These are phyloP conservation scores for Laticauda colubrina DNA, from an alignment of 2,113 vertebrate genomes.

Conservation along the genomic window DNA sequence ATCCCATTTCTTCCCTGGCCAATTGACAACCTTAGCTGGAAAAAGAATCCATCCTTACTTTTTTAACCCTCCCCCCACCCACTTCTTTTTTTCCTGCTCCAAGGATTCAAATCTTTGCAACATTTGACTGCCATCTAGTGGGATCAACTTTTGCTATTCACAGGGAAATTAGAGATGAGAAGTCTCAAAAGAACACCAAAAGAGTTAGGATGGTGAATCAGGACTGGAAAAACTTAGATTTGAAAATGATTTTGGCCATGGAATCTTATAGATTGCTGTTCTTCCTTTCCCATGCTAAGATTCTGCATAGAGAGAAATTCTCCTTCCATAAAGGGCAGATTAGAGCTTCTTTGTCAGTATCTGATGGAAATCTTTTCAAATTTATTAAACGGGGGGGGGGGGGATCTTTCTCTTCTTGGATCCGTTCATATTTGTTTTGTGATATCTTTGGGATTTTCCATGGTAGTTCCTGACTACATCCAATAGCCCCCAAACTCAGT, in stretches of 20 bases:
- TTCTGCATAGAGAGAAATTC: not conserved
- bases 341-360: not conserved
- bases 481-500: not conserved
- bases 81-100: not conserved
- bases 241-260: not conserved
- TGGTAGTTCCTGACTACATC: not conserved
- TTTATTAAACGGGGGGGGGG: not conserved
- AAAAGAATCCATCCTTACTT: not conserved
- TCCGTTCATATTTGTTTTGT: not conserved
- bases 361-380: constrained; percentile 3
- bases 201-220: not conserved
- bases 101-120: not conserved
- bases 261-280: not conserved
- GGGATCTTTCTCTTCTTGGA: not conserved
- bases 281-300: not conserved
- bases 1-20: not conserved
- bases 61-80: not conserved
- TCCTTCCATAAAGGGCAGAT: not conserved
- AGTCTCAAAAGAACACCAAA: not conserved
- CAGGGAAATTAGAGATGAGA: no score
- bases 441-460: not conserved
- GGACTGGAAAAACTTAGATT: not conserved
- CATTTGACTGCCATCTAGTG: constrained; percentile 42
- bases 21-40: not conserved
- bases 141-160: not conserved